These are phyloP conservation scores for Hypsopygia costalis DNA, from an alignment of 2,888 invertebrate species.

Conservation along the genomic window DNA sequence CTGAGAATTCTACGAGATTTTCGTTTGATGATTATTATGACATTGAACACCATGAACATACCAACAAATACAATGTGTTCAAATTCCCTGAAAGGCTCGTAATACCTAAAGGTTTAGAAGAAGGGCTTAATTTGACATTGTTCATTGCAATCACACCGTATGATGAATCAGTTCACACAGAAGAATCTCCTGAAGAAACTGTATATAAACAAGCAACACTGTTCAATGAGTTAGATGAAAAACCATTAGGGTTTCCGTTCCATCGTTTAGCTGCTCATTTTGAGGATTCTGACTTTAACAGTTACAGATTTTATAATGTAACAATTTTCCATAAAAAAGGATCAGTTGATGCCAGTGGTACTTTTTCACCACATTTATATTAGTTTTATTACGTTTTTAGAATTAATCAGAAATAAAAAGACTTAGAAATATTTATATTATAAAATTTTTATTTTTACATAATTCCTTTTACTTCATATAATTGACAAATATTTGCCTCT, in stretches of 20 bases:
- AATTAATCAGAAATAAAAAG: no score
- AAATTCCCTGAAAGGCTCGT: slow-evolving; percentile 60
- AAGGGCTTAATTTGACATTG: slow-evolving; percentile 58
- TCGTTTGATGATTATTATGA: slow-evolving; percentile 49
- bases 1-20: slow-evolving; percentile 39
- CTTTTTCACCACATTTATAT: slow-evolving; percentile 51
- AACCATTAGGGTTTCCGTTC: slow-evolving; percentile 68
- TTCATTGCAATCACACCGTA: slow-evolving; percentile 53
- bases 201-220: slow-evolving; percentile 1
- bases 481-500: no score
- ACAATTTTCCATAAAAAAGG: slow-evolving; percentile 49
- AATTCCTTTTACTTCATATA: slow-evolving; percentile 3
- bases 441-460: slow-evolving; percentile 4
- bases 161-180: slow-evolving; percentile 20
- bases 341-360: slow-evolving; percentile 29
- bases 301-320: slow-evolving; percentile 62
- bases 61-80: slow-evolving; percentile 46
- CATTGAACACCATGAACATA: slow-evolving; percentile 22
- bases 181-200: slow-evolving; percentile 22
- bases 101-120: slow-evolving; percentile 53
- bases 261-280: slow-evolving; percentile 42
- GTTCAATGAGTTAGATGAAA: slow-evolving; percentile 36
- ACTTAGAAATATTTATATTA: slow-evolving; percentile 8
- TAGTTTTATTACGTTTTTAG: no score
- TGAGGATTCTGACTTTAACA: slow-evolving; percentile 31